Evolutionary conservation across 2,113 vertebrate genomes (phyloP), one percentile per base, ranked within the genome.

Genomic region (Tragelaphus buxtoni): DNA sequence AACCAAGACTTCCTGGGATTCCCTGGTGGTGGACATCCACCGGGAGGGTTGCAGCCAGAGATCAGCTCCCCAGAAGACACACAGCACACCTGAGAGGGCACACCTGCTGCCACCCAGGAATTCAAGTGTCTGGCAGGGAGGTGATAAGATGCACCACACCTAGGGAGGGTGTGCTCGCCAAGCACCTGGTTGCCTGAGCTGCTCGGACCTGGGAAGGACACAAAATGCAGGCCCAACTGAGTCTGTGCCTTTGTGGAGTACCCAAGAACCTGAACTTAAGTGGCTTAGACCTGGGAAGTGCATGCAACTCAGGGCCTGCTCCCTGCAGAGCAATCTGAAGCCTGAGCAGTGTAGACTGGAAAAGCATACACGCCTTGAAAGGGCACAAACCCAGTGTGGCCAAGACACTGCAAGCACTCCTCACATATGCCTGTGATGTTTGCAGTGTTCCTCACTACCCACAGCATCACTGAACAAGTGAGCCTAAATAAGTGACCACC

Each of bases 121-220:
- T 65, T 4, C 0, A 0, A n/a, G 4, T 9, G 7, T 16, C 63
- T n/a, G 63, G 32, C 2, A 9, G 32, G 8, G 32, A 65, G 16
- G 32, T 65, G 61, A n/a, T 65, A 65, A 65, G 32, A 65, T 9
- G 8, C 4, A 18, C 17, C 1, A 0, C 63, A n/a, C 63, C 63
- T 18, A 9, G 8, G 32, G 32, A 65, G 7, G 9, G 63, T 65
- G 32, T 0, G 8, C 32, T 65, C 0, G 0, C 16, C 63, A n/a
- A 9, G 32, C 2, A 65, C 16, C 16, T 9, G 8, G 63, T 65
- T 9, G 63, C 16, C 16, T n/a, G 32, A 4, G 63, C 32, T n/a
- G 32, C 4, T 65, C 2, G 4, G 32, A n/a, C 32, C 16, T 18
- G 61, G 4, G 63, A 65, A 65, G 8, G 16, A 32, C 16, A 65